phyloP scores from a whole-genome alignment of 2,888 invertebrate genomes.

The Agrotis clavis region DNA sequence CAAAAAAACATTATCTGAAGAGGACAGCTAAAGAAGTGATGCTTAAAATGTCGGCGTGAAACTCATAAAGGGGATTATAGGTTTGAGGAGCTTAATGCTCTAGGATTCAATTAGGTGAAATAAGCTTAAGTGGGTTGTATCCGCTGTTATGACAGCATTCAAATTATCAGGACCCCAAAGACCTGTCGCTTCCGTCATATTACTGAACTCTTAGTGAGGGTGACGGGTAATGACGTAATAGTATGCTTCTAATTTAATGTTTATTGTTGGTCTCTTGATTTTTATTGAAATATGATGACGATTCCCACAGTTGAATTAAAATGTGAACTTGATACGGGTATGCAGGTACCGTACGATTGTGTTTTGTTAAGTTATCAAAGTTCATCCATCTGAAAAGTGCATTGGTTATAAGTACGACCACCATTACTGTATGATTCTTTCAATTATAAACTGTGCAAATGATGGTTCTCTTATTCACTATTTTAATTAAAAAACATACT shows the following conservation, averaged over 20 bases:
- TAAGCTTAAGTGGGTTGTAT: constrained; percentile 90
- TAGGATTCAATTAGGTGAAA: constrained; percentile 91
- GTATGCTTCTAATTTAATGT: constrained; percentile 43
- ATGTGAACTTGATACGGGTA: constrained; percentile 32
- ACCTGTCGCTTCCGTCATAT: constrained; percentile 83
- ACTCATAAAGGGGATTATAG: constrained; percentile 89
- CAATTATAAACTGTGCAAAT: no score
- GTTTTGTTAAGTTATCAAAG: constrained; percentile 12
- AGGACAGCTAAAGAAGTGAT: constrained; percentile 79
- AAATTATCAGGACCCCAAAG: constrained; percentile 78
- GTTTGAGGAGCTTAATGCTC: constrained; percentile 85
- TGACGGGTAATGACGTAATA: constrained; percentile 76
- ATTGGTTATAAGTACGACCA: no score
- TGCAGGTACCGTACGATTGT: constrained; percentile 42
- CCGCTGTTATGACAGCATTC: constrained; percentile 90
- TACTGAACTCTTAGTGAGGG: constrained; percentile 68
- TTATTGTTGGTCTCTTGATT: constrained; percentile 41
- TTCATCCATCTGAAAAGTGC: constrained; percentile 4
- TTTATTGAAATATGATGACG: constrained; percentile 40
- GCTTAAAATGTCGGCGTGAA: constrained; percentile 87
- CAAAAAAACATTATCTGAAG: constrained; percentile 80
- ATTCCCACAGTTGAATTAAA: constrained; percentile 20
- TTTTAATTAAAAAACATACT: no score
- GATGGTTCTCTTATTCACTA: no score
- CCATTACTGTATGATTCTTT: no score